Base-by-base conservation (phyloP, 2,888 invertebrate genomes). In the Heliconius hortense region DNA sequence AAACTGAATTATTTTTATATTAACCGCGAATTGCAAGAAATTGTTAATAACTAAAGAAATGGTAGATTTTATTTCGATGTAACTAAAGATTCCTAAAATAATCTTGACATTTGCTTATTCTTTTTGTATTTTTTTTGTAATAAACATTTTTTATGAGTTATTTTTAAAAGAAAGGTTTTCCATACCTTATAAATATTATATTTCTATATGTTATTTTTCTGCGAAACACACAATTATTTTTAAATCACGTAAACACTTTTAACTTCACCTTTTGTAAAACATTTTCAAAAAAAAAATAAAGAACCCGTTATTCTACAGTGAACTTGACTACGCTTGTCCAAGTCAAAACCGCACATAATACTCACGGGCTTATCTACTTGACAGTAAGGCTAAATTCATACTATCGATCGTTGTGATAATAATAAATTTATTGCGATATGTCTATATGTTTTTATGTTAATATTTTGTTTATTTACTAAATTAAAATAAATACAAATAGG, bases 321-420 rank as follows among this genome's bases (percentile, higher is more conserved):
- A 66, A 66, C 39, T 66, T 66, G 39, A 43, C 66, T 43, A 43
- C 24, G 66, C 66, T 8, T 39, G 39, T 66, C 15, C 66, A 43
- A 66, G 24, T 66, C 66, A 15, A 66, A 66, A 66, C 66, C 24
- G 24, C 24, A 66, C 39, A 39, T 66, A 43, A 66, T 24, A 66
- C 66, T 66, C 66, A 24, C 66, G 39, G 15, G 39, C 66, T 66
- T 66, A 66, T 39, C 66, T 66, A 24, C 2, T 24, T 24, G 66
- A 66, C 64, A n/a, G 24, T 66, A 66, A 66, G 66, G 66, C 39
- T 66, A 8, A 24, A 43, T 66, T 66, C 66, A 48, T 43, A 60
- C 28, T 48, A 43, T 66, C 3, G 39, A 66, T 39, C 21, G n/a
- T 64, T 64, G 39, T 64, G n/a, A 64, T 13, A 24, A 15, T 39